Conservation (phyloP, 2,113 vertebrate species). For the Alexandromys fortis region DNA sequence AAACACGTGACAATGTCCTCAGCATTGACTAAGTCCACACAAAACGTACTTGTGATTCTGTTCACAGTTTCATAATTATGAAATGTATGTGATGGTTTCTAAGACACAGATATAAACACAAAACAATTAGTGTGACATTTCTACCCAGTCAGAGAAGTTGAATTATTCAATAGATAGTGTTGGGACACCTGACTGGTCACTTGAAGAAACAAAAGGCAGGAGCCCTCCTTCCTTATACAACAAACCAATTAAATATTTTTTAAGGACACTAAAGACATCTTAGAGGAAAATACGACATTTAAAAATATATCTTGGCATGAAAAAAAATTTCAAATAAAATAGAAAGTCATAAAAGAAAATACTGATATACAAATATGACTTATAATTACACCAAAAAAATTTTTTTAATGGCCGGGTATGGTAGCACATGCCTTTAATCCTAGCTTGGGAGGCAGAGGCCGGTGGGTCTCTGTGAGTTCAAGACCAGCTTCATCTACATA, state of each 20-base stretch:
- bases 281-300: neutral
- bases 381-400: constrained; percentile 26
- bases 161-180: constrained; percentile 1
- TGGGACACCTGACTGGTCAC: neutral
- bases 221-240: constrained; percentile 15
- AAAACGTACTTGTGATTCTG: neutral
- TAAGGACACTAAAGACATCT: constrained; percentile 32
- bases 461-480: neutral
- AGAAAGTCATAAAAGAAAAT: constrained; percentile 25
- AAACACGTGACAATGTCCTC: neutral
- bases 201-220: neutral
- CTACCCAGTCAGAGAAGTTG: neutral
- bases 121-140: constrained; percentile 24
- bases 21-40: neutral
- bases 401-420: neutral
- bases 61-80: neutral
- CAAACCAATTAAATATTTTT: neutral
- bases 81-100: neutral
- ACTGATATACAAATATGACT: neutral
- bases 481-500: neutral
- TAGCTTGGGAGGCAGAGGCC: neutral
- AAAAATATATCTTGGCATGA: constrained; percentile 8
- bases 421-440: neutral
- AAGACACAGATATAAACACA: constrained; percentile 1
- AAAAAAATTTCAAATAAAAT: constrained; percentile 34